These are phyloP conservation scores for Diarsia rubi DNA, from an alignment of 2,888 invertebrate genomes.

Conservation along the genomic window DNA sequence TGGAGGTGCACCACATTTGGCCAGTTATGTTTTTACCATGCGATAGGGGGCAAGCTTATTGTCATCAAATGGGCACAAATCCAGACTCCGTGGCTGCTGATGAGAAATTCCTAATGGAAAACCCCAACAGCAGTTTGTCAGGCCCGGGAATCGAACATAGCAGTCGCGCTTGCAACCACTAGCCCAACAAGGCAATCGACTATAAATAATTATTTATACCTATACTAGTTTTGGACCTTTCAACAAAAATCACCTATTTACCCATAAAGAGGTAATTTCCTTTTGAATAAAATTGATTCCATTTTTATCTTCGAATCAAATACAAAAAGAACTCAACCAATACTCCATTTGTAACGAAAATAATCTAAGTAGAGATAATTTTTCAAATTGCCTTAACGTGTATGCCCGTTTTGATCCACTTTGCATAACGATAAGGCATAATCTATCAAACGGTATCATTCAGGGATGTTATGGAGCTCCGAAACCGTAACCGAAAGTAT, in stretches of 20 bases:
- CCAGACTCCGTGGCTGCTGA: too few relatives aligned
- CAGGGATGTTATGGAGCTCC: too few relatives aligned
- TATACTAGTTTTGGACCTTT: neutral
- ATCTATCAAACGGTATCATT: slow-evolving; percentile 36
- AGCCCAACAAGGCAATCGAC: too few relatives aligned
- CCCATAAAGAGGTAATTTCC: neutral
- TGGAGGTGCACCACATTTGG: too few relatives aligned
- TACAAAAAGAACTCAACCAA: neutral
- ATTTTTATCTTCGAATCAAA: slow-evolving; percentile 3
- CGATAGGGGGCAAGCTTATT: too few relatives aligned
- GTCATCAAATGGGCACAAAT: too few relatives aligned
- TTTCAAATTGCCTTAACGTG: slow-evolving; percentile 51
- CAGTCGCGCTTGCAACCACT: too few relatives aligned
- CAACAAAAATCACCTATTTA: neutral
- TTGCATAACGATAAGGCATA: slow-evolving; percentile 52
- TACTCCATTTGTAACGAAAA: slow-evolving; percentile 1
- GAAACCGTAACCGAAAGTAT: too few relatives aligned
- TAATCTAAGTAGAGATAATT: slow-evolving; percentile 30
- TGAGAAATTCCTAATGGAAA: too few relatives aligned
- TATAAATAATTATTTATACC: neutral
- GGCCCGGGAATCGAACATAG: too few relatives aligned
- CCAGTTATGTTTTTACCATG: too few relatives aligned
- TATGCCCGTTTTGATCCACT: slow-evolving; percentile 19
- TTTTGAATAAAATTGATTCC: neutral
- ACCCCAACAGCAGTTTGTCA: too few relatives aligned